Evolutionary conservation across 2,113 vertebrate species (phyloP), one percentile per base, ranked within the genome.

Genomic region (Brachypteracias leptosomus): DNA sequence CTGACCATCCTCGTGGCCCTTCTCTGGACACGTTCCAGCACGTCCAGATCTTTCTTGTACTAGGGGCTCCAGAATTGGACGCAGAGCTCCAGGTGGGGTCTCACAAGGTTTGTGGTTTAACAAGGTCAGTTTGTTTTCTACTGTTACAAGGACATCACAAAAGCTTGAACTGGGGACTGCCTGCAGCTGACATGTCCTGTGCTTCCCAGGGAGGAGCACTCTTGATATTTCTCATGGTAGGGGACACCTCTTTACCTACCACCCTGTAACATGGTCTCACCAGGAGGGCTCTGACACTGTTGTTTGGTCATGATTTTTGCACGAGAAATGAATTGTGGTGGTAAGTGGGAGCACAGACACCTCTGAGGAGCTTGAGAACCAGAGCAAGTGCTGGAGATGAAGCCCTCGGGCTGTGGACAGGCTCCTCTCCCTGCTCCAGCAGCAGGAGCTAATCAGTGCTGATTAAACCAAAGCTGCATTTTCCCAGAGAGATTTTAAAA

Each of bases 371-470:
- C 82, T 77, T 2, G 6, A 63, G 85, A 51, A 74, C 72, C 85
- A 82, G 57, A 79, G 44, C 42, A 31, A 77, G 78, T 3, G 44
- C 68, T 91, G 80, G 66, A 94, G 92, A 96, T 89, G 66, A 89
- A 85, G 55, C 40, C 70, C 81, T 52, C 4, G 70, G 55, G 76
- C 80, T 61, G 58, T 0, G 2, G 88, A 58, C 87, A 90, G 74
- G 44, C 14, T 0, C 57, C 20, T 49, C 80, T 80, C 16, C 44
- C 63, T 4, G 1, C 31, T 54, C 73, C 0, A 0, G 52, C 65
- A 36, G 63, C 4, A 2, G 26, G 35, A 40, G 21, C 91, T 90
- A 68, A 94, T 92, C 94, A 94, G 85, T 10, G 59, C 90, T 94
- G 81, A 94, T 95, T 93, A 94, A 82, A 72, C 29, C 74, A 55